Base-by-base conservation (phyloP, 2,888 invertebrate genomes). In the Altica lythri region DNA sequence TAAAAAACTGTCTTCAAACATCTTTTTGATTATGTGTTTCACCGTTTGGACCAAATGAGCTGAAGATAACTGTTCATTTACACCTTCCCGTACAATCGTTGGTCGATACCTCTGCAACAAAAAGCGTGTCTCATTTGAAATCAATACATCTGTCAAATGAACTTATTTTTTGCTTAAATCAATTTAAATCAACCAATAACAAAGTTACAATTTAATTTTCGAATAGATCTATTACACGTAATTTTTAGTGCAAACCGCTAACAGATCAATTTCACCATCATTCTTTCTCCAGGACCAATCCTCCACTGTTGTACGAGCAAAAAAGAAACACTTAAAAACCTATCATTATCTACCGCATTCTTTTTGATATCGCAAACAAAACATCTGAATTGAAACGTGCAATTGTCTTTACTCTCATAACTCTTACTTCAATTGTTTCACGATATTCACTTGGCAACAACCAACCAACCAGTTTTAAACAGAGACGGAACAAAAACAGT, bases 371-470 rank as follows among this genome's bases (percentile, higher is more conserved):
- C 48, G 30, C 34, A 37, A 44, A 54, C 48, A 32, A 49, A 49
- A 43, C 49, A 54, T 49, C 54, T 37, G 45, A 54, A 44, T 49
- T 44, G 44, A 54, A 54, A 43, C 54, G 49, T 49, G 49, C 45
- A 54, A 48, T 54, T 54, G 45, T 54, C 44, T 45, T 49, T 37
- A 45, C 45, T 49, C 45, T 54, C 54, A 43, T 44, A 44, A 54
- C 45, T 53, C 45, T 54, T 54, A 54, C 49, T 38, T 49, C 54
- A 45, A 49, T 54, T 54, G 40, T 53, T 48, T 48, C 48, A 49
- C 45, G 54, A 54, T 54, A 49, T 54, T 49, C 49, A 49, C 49
- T 54, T 49, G 54, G 54, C 49, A 54, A 54, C 54, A 49, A 44
- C 37, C 46, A 12, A 27, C 46, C 9, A 32, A 13, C 18, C 34